Conservation (phyloP, 1,140 invertebrate species). For the Teleogryllus occipitalis region DNA sequence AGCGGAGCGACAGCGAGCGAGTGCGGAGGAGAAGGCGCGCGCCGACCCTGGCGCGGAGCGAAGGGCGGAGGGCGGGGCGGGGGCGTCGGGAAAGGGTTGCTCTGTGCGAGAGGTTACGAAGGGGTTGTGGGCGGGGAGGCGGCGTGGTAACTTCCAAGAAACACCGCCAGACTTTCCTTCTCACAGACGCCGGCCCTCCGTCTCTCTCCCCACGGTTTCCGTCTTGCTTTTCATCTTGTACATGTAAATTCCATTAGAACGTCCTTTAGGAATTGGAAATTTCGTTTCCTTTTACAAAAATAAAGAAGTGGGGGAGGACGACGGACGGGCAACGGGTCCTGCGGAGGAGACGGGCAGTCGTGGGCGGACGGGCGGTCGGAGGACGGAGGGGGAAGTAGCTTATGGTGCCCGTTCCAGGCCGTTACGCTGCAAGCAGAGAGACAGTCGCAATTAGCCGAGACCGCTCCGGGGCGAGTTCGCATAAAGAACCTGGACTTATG, state of each 20-base stretch:
- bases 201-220: not conserved
- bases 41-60: too few species aligned
- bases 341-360: not conserved
- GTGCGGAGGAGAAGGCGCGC: too few species aligned
- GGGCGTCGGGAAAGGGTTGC: not conserved
- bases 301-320: not conserved
- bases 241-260: conserved; percentile 1
- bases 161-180: not conserved
- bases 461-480: not conserved
- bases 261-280: not conserved
- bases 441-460: not conserved
- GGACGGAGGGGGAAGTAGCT: not conserved
- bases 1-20: too few species aligned
- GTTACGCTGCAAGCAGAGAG: not conserved
- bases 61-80: too few species aligned
- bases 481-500: not conserved
- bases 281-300: not conserved
- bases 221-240: not conserved
- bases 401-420: not conserved
- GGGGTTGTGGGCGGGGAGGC: too few species aligned
- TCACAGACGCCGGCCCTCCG: not conserved
- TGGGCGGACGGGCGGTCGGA: not conserved
- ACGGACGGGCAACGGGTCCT: not conserved
- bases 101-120: not conserved
- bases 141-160: not conserved